phyloP scores from a whole-genome alignment of 2,888 invertebrate species.

The Tachina grossa region DNA sequence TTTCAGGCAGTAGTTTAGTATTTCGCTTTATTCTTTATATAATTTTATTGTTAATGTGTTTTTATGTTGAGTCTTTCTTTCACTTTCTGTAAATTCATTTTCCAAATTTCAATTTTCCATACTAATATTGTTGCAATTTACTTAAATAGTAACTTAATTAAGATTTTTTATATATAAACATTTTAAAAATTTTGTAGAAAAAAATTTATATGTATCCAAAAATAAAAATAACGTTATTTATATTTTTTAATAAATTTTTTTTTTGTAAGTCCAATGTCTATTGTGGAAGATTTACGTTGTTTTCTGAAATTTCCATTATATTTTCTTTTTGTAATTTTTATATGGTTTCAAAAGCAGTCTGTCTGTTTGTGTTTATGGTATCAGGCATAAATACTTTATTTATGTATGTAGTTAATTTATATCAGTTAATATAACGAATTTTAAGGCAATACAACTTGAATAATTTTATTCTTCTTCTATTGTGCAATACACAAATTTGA shows the following conservation, averaged over 20 bases:
- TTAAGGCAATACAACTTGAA: slow-evolving; percentile 64
- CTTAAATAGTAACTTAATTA: slow-evolving; percentile 62
- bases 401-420: no score
- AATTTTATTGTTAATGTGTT: slow-evolving; percentile 10
- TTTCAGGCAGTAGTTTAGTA: slow-evolving; percentile 37
- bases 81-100: slow-evolving; percentile 7
- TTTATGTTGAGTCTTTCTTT: slow-evolving; percentile 14
- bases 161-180: slow-evolving; percentile 32
- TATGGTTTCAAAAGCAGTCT: background rate
- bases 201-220: slow-evolving; percentile 49
- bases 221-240: slow-evolving; percentile 41
- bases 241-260: slow-evolving; percentile 10
- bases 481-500: no score
- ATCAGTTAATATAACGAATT: background rate
- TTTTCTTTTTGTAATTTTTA: slow-evolving; percentile 3
- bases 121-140: slow-evolving; percentile 42
- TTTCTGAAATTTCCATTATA: background rate
- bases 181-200: slow-evolving; percentile 58
- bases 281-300: slow-evolving; percentile 61
- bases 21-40: background rate
- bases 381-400: no score
- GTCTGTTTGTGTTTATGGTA: background rate
- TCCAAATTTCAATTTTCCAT: slow-evolving; percentile 26
- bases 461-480: slow-evolving; percentile 22
- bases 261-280: slow-evolving; percentile 56